A percentile compares a stretch with the other conserved stretches of the same genome.
Evolutionary conservation across 2,113 vertebrate species (phyloP).

Genomic region (Ifrita kowaldi): DNA sequence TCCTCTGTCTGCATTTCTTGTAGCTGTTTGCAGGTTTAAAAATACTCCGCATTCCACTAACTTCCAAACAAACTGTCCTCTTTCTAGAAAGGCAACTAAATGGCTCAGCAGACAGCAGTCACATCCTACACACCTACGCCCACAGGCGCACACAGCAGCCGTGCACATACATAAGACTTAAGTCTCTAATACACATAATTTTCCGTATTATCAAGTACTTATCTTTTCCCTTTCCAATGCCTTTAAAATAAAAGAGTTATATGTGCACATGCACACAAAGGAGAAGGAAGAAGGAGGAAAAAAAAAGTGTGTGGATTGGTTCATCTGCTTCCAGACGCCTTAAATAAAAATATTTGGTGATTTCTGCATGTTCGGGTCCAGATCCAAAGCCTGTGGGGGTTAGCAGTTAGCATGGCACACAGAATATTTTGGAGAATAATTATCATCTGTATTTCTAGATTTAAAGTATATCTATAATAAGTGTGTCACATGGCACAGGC

Average conservation of each 20-base stretch:
- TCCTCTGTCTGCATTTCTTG: neutral
- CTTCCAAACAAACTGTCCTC: conserved; percentile 54
- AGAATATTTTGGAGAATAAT: neutral
- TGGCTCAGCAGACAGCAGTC: conserved; percentile 48
- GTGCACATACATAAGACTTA: conserved; percentile 40
- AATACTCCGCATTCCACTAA: conserved; percentile 30
- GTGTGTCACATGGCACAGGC: neutral
- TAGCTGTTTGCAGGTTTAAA: conserved; percentile 36
- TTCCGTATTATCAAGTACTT: conserved; percentile 31
- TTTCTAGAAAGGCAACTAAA: conserved; percentile 53
- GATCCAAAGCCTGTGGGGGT: neutral
- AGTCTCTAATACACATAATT: conserved; percentile 56
- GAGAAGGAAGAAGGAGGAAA: neutral
- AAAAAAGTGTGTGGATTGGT: neutral
- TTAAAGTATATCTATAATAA: neutral
- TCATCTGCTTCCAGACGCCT: neutral
- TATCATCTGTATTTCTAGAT: neutral
- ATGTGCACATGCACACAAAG: neutral
- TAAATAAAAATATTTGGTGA: neutral
- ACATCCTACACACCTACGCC: conserved; percentile 34
- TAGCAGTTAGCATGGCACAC: neutral
- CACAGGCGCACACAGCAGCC: conserved; percentile 15
- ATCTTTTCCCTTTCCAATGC: neutral
- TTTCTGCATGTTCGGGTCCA: neutral
- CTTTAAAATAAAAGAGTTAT: neutral